Evolutionary conservation across 1,140 invertebrate species (phyloP), one percentile per base, ranked within the genome.

Genomic region (Pogonomyrmex barbatus): DNA sequence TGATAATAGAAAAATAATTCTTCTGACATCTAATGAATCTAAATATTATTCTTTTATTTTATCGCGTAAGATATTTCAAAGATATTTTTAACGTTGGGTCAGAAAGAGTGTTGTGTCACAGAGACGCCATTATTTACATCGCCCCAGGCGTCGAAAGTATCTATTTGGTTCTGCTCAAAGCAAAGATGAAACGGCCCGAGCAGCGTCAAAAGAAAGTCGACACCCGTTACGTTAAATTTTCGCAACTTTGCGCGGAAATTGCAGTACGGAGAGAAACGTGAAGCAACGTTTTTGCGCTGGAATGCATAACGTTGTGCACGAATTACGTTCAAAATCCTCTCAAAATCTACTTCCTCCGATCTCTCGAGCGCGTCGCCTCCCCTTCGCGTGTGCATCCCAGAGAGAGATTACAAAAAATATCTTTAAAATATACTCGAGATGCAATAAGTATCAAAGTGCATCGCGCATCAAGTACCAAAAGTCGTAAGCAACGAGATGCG

Each of bases 141-240:
- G 63, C 78, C 78, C 45, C n/a, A 30, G 45, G 77, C 77, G 24
- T 24, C 14, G 50, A 68, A 68, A 68, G 24, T 81, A 54, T 81
- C 63, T 81, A 33, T 39, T 81, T 45, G 63, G 24, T n/a, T 70
- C 5, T 67, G 4, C 24, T 67, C 63, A 70, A 81, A 79, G 33
- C 10, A 9, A 39, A 70, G 39, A 10, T 50, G 6, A 54, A 73
- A 75, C n/a, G 10, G 42, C 54, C 42, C 2, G n/a, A 81, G 78
- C 9, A 4, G 14, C 39, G 52, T 81, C 63, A 70, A 70, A 81
- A 70, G 78, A 81, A 81, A 81, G 50, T 81, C 65, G 50, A 81
- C 78, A 70, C 63, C 78, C 78, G 78, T 81, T 81, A 81, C 78
- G 78, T 70, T 70, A 70, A 81, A 81, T 70, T 81, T 81, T 70